These are phyloP conservation scores for Drosophila erecta DNA, from an alignment of 1,140 invertebrate genomes.

Conservation along the genomic window DNA sequence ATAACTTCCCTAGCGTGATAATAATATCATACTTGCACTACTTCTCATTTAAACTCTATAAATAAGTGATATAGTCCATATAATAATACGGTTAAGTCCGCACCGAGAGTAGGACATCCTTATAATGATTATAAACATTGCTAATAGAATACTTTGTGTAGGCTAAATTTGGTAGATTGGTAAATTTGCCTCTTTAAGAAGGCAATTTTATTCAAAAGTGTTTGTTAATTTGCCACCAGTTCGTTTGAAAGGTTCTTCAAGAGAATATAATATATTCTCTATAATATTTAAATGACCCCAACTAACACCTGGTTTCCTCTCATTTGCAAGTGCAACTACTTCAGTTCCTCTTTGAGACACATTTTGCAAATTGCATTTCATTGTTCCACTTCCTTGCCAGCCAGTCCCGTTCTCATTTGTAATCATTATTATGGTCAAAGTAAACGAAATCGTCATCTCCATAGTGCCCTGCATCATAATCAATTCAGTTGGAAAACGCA, in stretches of 20 bases:
- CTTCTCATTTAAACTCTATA: neutral
- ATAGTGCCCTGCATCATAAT: conserved; percentile 8
- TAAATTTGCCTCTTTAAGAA: too few species aligned
- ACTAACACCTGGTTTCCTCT: conserved; percentile 10
- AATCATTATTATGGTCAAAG: conserved; percentile 26
- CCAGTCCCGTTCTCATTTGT: conserved; percentile 21
- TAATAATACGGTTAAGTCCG: neutral
- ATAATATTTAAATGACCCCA: conserved; percentile 11
- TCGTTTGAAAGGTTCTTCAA: neutral
- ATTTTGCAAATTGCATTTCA: conserved; percentile 37
- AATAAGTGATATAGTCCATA: neutral
- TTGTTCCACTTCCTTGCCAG: conserved; percentile 17
- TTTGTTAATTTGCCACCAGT: too few species aligned
- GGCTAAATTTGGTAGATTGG: too few species aligned
- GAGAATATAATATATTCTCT: conserved; percentile 7
- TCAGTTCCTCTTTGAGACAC: conserved; percentile 20
- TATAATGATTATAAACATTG: neutral
- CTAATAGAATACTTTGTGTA: neutral
- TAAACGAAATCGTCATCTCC: conserved; percentile 21
- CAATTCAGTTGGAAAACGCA: conserved; percentile 20
- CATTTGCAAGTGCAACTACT: conserved; percentile 7
- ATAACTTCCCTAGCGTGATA: neutral
- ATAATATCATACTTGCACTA: neutral
- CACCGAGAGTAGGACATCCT: too few species aligned
- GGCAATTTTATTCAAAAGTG: too few species aligned